phyloP scores from a whole-genome alignment of 2,797 vertebrate genomes.

The Malurus splendens region DNA sequence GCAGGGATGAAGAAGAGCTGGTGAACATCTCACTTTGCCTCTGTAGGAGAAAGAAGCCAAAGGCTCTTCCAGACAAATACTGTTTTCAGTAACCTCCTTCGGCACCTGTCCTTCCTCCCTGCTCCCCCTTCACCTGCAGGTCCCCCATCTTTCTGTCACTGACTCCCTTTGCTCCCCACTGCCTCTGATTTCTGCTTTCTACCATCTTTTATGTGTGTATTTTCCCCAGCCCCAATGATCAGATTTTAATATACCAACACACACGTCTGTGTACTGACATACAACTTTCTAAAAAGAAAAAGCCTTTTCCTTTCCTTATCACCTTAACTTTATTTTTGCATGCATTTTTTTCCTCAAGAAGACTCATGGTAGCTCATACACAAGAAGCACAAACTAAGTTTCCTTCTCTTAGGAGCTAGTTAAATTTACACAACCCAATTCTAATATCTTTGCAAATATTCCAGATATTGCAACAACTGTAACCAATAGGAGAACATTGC shows the following conservation, averaged over 20 bases:
- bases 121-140: background rate
- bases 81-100: background rate
- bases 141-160: fast-evolving
- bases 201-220: background rate
- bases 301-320: background rate
- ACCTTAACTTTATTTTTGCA: background rate
- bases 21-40: background rate
- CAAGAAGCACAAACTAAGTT: background rate
- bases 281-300: background rate
- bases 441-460: background rate
- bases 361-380: background rate
- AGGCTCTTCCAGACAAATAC: background rate
- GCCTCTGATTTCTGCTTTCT: background rate
- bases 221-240: background rate
- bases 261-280: background rate
- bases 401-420: background rate
- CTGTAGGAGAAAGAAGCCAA: background rate
- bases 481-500: background rate
- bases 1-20: background rate
- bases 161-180: background rate
- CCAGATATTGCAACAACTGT: background rate
- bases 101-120: background rate
- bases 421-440: background rate
- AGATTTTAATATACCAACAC: background rate
- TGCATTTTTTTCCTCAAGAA: background rate